Evolutionary conservation across 2,888 invertebrate genomes (phyloP).

Genomic region (Marasmarcha lunaedactyla): DNA sequence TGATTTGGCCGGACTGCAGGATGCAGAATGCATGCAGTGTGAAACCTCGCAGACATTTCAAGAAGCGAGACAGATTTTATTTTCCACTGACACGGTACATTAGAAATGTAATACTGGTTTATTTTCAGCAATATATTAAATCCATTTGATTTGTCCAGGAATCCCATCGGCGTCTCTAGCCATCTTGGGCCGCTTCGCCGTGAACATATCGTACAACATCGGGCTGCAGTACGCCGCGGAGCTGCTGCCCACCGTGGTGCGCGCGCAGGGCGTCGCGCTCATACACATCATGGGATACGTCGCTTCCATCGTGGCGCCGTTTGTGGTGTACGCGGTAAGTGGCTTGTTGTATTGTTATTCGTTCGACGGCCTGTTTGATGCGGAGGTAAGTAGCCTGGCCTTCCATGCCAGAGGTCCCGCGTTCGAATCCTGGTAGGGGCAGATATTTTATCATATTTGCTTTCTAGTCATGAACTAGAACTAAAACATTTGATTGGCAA

Average conservation of each 20-base stretch:
- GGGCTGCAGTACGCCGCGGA: conserved; percentile 92
- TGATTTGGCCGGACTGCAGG: no score
- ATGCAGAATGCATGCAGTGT: no score
- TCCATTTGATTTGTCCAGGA: no score
- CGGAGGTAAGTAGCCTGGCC: no score
- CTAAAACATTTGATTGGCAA: not conserved
- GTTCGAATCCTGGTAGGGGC: no score
- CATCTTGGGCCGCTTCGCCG: conserved; percentile 85
- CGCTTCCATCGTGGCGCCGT: conserved; percentile 85
- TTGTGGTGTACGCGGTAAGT: conserved; percentile 84
- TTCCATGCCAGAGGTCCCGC: no score
- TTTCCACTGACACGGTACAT: no score
- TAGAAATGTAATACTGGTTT: no score
- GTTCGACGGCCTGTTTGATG: no score
- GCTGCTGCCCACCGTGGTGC: conserved; percentile 85
- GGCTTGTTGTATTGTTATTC: not conserved
- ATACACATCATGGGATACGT: conserved; percentile 92
- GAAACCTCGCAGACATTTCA: no score
- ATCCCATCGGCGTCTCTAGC: conserved; percentile 82
- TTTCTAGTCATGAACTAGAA: not conserved
- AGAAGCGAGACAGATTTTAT: no score
- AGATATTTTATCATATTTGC: not conserved
- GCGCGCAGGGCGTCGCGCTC: conserved; percentile 88
- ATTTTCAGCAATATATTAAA: no score
- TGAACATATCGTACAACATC: conserved; percentile 91